These are phyloP conservation scores for Andinoacara biseriatus DNA, from an alignment of 2,113 vertebrate species.

Conservation along the genomic window DNA sequence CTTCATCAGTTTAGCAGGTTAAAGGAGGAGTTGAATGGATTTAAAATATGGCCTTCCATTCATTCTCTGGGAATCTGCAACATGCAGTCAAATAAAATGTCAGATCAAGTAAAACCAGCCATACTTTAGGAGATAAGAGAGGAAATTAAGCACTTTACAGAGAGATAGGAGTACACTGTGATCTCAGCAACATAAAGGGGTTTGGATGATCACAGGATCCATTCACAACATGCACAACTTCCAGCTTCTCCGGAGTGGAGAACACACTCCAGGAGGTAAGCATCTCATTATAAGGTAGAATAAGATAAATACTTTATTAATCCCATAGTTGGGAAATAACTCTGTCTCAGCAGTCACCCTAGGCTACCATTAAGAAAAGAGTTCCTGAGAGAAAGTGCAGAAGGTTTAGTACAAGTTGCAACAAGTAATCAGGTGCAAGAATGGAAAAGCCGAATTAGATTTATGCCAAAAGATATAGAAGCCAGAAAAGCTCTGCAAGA, in stretches of 20 bases:
- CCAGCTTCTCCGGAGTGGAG: no score
- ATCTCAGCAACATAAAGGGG: not conserved
- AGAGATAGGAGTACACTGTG: not conserved
- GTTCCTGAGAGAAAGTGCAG: not conserved
- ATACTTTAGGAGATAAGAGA: no score
- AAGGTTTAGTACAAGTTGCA: not conserved
- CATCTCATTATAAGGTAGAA: not conserved
- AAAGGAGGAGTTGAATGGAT: not conserved
- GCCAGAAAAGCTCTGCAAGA: not conserved
- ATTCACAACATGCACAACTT: no score
- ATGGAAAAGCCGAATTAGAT: not conserved
- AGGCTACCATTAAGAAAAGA: not conserved
- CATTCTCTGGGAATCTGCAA: not conserved
- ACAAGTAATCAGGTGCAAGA: not conserved
- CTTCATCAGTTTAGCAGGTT: not conserved
- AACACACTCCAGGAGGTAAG: not conserved
- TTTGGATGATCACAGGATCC: no score
- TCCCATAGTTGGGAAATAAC: not conserved
- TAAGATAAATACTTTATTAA: not conserved
- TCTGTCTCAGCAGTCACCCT: not conserved
- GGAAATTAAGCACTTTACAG: no score
- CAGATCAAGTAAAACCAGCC: not conserved
- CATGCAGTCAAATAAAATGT: not conserved
- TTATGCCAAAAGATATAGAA: not conserved
- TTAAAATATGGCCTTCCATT: no score